A percentile compares a stretch with the other conserved stretches of the same genome.
phyloP scores from a whole-genome alignment of 2,888 invertebrate genomes.

The Nymphalis c-album region DNA sequence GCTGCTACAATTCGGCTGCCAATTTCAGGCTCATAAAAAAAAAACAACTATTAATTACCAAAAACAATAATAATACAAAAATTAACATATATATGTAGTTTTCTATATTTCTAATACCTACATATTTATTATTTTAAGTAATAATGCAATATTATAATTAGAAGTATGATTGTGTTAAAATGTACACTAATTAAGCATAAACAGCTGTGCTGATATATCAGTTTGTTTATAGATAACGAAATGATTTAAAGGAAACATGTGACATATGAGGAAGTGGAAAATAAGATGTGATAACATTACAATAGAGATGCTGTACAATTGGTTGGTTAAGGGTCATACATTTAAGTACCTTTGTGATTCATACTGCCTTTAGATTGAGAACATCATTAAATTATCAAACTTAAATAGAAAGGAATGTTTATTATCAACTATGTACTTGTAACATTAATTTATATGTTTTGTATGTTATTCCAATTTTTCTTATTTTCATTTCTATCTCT shows the following conservation, averaged over 20 bases:
- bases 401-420: neutral
- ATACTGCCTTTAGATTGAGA: neutral
- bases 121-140: too few relatives aligned
- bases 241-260: conserved; percentile 37
- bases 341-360: conserved; percentile 5
- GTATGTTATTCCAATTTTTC: too few relatives aligned
- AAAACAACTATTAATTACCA: too few relatives aligned
- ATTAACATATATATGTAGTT: too few relatives aligned
- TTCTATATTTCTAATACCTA: too few relatives aligned
- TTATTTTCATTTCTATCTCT: too few relatives aligned
- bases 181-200: neutral
- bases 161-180: too few relatives aligned
- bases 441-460: neutral
- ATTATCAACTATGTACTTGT: neutral
- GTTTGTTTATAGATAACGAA: conserved; percentile 31
- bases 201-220: conserved; percentile 3
- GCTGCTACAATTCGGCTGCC: too few relatives aligned
- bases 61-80: too few relatives aligned
- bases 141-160: too few relatives aligned
- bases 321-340: conserved; percentile 19
- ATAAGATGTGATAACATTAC: conserved; percentile 43
- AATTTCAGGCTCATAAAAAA: too few relatives aligned
- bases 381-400: neutral
- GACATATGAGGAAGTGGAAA: conserved; percentile 40
- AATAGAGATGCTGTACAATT: conserved; percentile 38